These are phyloP conservation scores for Anas platyrhynchos DNA, from an alignment of 2,113 vertebrate species.

Conservation along the genomic window DNA sequence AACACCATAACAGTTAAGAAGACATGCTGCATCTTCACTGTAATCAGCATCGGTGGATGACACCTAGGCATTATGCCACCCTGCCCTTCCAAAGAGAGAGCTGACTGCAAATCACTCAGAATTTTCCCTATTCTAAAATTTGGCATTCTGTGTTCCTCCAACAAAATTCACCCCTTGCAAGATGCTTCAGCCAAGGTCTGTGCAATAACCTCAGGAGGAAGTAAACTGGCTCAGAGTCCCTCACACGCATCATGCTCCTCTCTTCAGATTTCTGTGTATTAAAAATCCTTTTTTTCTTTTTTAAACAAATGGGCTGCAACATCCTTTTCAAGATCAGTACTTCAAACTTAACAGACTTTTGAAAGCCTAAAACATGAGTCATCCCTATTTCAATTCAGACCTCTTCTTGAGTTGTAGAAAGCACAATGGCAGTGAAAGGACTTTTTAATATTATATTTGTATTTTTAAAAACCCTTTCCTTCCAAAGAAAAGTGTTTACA, in stretches of 20 bases:
- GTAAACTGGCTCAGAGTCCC: neutral
- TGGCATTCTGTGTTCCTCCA: neutral
- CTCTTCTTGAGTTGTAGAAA: neutral
- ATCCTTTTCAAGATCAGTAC: neutral
- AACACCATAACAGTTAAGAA: neutral
- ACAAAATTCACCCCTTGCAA: neutral
- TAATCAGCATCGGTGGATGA: neutral
- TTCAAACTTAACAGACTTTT: neutral
- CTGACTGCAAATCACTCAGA: neutral
- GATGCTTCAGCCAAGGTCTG: neutral
- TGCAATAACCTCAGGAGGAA: neutral
- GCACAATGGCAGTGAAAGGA: neutral
- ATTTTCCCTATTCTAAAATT: rapidly evolving
- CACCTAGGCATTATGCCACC: neutral
- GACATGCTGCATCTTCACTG: neutral
- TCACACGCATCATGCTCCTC: neutral
- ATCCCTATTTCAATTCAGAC: neutral
- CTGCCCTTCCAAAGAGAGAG: neutral
- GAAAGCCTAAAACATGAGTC: neutral
- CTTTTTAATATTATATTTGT: neutral
- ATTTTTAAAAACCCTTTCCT: neutral
- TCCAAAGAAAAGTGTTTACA: neutral
- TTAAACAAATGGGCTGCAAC: neutral
- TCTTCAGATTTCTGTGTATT: neutral
- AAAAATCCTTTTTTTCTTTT: neutral